These are phyloP conservation scores for Pithecia hirsuta DNA, from an alignment of 2,797 vertebrate genomes.

Conservation along the genomic window DNA sequence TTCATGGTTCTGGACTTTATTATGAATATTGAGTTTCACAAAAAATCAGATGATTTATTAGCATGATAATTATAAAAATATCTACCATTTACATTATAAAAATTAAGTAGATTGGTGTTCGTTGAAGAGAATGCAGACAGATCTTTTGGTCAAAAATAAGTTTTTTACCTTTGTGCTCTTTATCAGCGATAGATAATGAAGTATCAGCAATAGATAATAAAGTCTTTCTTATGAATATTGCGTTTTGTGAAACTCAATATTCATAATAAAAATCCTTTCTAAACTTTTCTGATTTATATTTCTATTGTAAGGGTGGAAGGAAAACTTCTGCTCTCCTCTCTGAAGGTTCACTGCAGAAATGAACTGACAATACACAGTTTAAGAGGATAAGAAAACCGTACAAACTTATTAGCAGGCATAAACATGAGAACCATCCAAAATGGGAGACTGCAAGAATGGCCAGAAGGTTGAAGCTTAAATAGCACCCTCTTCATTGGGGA, in stretches of 20 bases:
- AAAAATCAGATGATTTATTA: neutral
- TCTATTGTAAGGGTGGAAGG: neutral
- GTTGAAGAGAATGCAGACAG: constrained; percentile 46
- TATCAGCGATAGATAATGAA: constrained; percentile 73
- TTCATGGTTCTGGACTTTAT: neutral
- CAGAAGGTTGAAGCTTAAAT: neutral
- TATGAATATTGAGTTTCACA: neutral
- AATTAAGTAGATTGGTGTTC: neutral
- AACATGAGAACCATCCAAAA: neutral
- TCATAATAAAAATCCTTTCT: constrained; percentile 53
- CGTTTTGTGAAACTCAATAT: no score
- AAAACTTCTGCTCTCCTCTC: neutral
- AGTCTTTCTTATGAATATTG: no score
- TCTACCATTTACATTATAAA: neutral
- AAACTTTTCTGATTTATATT: constrained; percentile 54
- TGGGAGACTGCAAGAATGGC: neutral
- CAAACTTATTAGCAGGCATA: neutral
- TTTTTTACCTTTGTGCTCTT: constrained; percentile 73
- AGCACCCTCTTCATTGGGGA: neutral
- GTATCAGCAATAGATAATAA: neutral
- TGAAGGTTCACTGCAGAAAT: neutral
- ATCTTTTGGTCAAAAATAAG: neutral
- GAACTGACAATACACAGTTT: neutral
- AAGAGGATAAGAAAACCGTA: neutral
- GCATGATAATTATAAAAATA: neutral